Conservation (phyloP, 2,797 vertebrate species). For the Enteromius anoplus region DNA sequence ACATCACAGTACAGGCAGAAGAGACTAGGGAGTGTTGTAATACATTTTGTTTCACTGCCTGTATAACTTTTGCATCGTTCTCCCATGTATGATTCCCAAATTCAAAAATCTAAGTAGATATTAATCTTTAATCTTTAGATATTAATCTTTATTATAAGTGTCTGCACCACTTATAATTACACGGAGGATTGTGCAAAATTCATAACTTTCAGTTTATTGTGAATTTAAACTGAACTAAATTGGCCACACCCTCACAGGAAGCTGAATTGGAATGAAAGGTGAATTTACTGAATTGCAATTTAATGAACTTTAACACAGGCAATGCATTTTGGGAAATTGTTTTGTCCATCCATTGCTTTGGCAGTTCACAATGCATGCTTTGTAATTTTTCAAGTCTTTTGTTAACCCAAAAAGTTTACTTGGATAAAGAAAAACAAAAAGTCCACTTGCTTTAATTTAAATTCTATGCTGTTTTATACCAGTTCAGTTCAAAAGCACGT, state of each 20-base stretch:
- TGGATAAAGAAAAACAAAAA: background rate
- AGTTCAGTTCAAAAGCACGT: background rate
- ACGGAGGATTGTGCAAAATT: background rate
- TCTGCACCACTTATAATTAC: background rate
- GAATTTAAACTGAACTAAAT: background rate
- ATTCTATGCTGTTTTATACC: background rate
- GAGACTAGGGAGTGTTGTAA: background rate
- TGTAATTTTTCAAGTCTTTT: background rate
- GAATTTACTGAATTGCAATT: background rate
- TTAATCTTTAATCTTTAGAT: background rate
- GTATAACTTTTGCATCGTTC: background rate
- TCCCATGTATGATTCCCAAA: background rate
- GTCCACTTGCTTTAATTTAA: background rate
- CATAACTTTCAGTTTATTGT: background rate
- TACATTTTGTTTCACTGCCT: background rate
- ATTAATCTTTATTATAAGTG: background rate
- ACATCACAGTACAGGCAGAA: conserved; percentile 1
- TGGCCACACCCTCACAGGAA: background rate
- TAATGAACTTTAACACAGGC: background rate
- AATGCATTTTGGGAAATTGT: background rate
- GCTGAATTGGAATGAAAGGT: background rate
- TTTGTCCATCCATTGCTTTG: background rate
- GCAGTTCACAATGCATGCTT: background rate
- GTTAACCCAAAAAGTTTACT: background rate
- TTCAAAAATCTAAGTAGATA: background rate